A percentile compares a stretch with the other conserved stretches of the same genome.
phyloP scores from a whole-genome alignment of 2,113 vertebrate genomes.

The Ophthalmolycus amberensis region DNA sequence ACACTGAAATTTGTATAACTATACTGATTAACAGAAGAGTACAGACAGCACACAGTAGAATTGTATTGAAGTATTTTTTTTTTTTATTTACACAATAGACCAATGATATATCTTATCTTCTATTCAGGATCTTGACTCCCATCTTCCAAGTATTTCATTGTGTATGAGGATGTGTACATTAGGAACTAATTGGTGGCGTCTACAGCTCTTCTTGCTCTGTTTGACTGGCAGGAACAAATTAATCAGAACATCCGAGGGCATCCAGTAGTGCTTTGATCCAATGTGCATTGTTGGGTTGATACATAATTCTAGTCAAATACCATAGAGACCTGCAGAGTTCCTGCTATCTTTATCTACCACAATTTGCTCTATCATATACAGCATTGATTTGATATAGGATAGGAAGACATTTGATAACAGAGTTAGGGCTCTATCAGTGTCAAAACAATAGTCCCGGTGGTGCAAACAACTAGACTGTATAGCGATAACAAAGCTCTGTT shows the following conservation, averaged over 20 bases:
- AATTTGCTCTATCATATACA: slow-evolving; percentile 51
- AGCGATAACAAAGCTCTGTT: slow-evolving; percentile 56
- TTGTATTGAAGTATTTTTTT: neutral
- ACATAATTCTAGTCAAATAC: slow-evolving; percentile 59
- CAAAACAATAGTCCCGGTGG: slow-evolving; percentile 52
- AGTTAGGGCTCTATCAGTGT: slow-evolving; percentile 50
- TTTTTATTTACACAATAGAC: neutral
- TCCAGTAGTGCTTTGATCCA: slow-evolving; percentile 47
- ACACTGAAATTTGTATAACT: neutral
- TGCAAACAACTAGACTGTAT: slow-evolving; percentile 68
- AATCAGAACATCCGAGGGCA: slow-evolving; percentile 54
- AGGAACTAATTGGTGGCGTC: slow-evolving; percentile 13
- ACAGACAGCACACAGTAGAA: neutral
- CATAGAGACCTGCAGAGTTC: slow-evolving; percentile 14
- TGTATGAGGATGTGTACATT: slow-evolving; percentile 2
- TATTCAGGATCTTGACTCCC: neutral
- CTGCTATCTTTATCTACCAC: slow-evolving; percentile 45
- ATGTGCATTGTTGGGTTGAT: slow-evolving; percentile 15
- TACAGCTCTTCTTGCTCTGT: slow-evolving; percentile 18
- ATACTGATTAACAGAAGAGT: neutral
- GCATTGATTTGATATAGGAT: slow-evolving; percentile 57
- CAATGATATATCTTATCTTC: neutral
- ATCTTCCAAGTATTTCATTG: slow-evolving; percentile 7
- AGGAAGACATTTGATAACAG: slow-evolving; percentile 49
- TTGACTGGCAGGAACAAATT: slow-evolving; percentile 19